phyloP scores from a whole-genome alignment of 2,888 invertebrate genomes.

The Archaeoteleia sp. region DNA sequence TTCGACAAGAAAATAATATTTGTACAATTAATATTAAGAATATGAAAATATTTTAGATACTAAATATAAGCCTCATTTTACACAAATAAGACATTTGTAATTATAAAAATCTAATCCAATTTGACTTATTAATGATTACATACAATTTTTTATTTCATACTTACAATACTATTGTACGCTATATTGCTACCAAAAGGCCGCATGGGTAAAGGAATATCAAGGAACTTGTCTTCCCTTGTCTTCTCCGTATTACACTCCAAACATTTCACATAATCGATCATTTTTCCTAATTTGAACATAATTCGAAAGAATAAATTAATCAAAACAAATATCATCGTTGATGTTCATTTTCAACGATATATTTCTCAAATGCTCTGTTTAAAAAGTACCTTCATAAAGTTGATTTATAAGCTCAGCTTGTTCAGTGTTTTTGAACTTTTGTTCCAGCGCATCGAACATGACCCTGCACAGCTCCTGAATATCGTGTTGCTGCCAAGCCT shows the following conservation, averaged over 20 bases:
- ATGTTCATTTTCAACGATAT: background rate
- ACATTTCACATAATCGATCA: slow-evolving; percentile 93
- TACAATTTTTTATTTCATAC: no score
- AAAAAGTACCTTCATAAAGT: slow-evolving; percentile 83
- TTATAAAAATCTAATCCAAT: slow-evolving; percentile 13
- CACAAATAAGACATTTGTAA: slow-evolving; percentile 1
- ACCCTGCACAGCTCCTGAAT: slow-evolving; percentile 92
- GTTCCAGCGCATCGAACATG: slow-evolving; percentile 92
- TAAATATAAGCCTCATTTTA: no score
- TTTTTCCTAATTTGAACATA: slow-evolving; percentile 77
- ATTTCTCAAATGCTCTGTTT: no score
- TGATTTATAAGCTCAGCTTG: slow-evolving; percentile 88
- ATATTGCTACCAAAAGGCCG: slow-evolving; percentile 86
- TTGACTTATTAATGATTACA: no score
- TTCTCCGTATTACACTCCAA: slow-evolving; percentile 89
- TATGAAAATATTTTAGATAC: no score
- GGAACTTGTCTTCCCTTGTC: slow-evolving; percentile 86
- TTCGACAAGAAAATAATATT: background rate
- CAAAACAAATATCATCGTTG: background rate
- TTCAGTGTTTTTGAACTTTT: slow-evolving; percentile 87
- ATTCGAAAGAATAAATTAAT: background rate
- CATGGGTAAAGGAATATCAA: slow-evolving; percentile 91
- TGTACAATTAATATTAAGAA: no score
- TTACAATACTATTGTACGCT: slow-evolving; percentile 85
- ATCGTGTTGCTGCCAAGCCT: slow-evolving; percentile 95